Base-by-base conservation (phyloP, 2,888 invertebrate genomes). In the Eugnorisma glareosa region DNA sequence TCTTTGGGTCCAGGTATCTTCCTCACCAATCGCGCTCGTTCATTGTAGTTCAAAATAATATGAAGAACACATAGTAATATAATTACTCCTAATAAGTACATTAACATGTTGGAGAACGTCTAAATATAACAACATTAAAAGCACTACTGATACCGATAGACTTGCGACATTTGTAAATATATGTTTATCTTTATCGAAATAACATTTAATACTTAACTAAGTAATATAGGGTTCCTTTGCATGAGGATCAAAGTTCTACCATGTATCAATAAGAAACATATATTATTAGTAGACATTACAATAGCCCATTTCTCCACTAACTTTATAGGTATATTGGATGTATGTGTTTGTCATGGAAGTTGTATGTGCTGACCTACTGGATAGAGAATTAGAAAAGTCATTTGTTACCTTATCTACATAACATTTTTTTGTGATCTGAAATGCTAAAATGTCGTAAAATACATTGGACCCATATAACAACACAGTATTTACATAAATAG, bases 1-100 rank as follows among this genome's bases (percentile, higher is more conserved):
- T 88, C 83, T 75, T 86, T 89, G 0, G 92, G 91, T 7, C 94
- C 93, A 0, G 93, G 93, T 59, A 94, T 91, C 84, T 90, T 92
- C 57, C 82, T 90, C 3, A 93, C 28, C 48, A 89, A 54, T 37
- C 91, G 82, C 21, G 93, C 93, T 76, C 82, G 89, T 76, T 79
- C 84, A 87, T 92, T 93, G 67, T 91, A 90, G 83, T 93, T 93
- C 0, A 92, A 79, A 21, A 88, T 61, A 75, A 93, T 61, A 72
- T 93, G 90, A 24, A 93, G 48, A 13, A 89, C 63, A 71, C 88
- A 90, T 73, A 94, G 73, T 54, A 91, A 70, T 54, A 88, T 40
- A 5, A 87, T 67, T 35, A 90, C 7, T 37, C 73, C 75, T 13
- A 86, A 54, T 73, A 92, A 77, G 71, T 85, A 89, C 18, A 88